Percentiles rank a stretch among this genome's conserved stretches.
phyloP scores from a whole-genome alignment of 2,797 vertebrate genomes.

The Eulemur rubriventer region DNA sequence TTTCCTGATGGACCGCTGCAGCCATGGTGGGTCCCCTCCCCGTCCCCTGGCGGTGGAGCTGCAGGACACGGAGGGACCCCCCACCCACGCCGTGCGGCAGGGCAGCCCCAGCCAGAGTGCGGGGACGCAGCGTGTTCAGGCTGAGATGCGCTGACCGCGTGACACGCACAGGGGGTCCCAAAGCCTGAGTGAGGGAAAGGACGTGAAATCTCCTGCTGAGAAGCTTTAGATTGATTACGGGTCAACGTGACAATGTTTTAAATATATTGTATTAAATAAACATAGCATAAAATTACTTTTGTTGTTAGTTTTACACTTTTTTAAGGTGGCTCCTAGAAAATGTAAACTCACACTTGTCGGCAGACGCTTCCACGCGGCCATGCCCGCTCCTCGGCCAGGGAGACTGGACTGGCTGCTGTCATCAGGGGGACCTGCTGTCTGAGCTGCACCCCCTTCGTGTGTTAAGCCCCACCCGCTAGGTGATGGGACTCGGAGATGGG shows the following conservation, averaged over 20 bases:
- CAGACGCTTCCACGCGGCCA: fast-evolving
- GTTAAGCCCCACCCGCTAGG: neutral
- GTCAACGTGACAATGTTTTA: neutral
- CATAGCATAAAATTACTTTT: neutral
- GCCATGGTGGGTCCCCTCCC: neutral
- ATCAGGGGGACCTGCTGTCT: neutral
- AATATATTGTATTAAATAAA: neutral
- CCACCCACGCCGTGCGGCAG: fast-evolving
- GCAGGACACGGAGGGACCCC: neutral
- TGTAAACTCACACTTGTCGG: neutral
- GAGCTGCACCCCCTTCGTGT: neutral
- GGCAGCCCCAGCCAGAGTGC: fast-evolving
- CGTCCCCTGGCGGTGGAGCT: fast-evolving
- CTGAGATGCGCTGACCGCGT: fast-evolving
- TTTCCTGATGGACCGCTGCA: neutral
- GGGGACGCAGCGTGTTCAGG: neutral
- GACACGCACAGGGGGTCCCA: fast-evolving
- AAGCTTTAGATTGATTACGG: neutral
- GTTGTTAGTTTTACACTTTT: neutral
- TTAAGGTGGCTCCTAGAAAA: neutral
- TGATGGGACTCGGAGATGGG: neutral
- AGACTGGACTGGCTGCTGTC: neutral
- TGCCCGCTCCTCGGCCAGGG: neutral
- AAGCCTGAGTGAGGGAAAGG: neutral
- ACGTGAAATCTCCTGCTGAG: neutral